Evolutionary conservation across 2,797 vertebrate genomes (phyloP), one percentile per base, ranked within the genome.

Genomic region (Echeneis naucrates): DNA sequence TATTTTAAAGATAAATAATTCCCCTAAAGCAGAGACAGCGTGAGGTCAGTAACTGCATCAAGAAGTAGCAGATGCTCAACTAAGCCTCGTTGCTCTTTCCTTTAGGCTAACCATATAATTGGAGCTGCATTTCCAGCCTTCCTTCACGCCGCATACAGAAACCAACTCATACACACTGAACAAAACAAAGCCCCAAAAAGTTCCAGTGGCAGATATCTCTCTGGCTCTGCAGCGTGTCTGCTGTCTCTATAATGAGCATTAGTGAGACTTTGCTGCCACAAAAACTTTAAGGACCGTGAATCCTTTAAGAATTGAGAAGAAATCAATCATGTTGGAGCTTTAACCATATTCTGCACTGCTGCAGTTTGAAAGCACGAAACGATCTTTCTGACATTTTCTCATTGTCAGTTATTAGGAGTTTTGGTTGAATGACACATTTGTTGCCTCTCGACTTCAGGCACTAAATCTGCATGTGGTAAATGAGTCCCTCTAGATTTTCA

Each of bases 41-140:
- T 69, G 70, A 85, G 87, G 88, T 88, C 86, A 89, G 80, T 26
- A 63, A 81, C 72, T 71, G 48, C 75, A 83, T 81, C 68, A 81
- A 73, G 85, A 86, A 81, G 61, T 52, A 88, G 73, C 90, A 92
- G 88, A 90, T 90, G 89, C 86, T 91, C 21, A 47, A 88, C 65
- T 75, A 80, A 85, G 84, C 83, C 82, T 90, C 64, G 68, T 54
- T 87, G 85, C 82, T 69, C 67, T 85, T 80, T 70, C 85, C 88
- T 90, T 82, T 79, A 74, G 90, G 88, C 85, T 12, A 79, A 68
- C 73, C 82, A 68, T 68, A 68, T 92, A 91, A 91, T 91, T 92
- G 87, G 82, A 85, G 78, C 78, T 76, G 60, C 78, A 62, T 82
- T 82, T 72, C 67, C 77, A 83, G 79, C 61, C 62, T 73, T 78